These are phyloP conservation scores for Phylloscopus whistleri DNA, from an alignment of 2,113 vertebrate genomes.

Conservation along the genomic window DNA sequence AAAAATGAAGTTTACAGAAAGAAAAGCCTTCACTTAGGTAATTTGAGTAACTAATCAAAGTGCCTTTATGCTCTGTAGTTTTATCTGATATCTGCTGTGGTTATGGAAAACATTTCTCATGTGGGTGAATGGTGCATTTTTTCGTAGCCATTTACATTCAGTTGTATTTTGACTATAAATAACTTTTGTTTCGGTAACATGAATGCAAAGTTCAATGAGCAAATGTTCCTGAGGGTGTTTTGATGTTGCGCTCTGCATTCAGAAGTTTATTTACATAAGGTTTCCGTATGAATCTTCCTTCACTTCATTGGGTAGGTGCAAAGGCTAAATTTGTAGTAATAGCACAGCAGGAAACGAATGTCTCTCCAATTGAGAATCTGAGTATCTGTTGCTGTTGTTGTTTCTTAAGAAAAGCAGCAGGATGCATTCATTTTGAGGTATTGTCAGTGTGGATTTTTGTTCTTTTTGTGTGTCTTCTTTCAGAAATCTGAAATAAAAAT, in stretches of 20 bases:
- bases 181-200: not conserved
- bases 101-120: not conserved
- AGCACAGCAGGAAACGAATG: not conserved
- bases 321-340: not conserved
- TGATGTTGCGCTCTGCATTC: not conserved
- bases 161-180: not conserved
- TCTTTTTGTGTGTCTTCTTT: not conserved
- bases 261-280: not conserved
- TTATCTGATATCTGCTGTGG: not conserved
- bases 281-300: not conserved
- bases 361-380: not conserved
- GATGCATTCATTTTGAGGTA: not conserved
- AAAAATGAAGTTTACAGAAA: constrained; percentile 24
- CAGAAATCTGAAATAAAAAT: not conserved
- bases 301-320: not conserved
- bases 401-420: not conserved
- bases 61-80: not conserved
- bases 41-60: constrained; percentile 7
- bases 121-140: not conserved
- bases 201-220: not conserved
- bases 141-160: not conserved
- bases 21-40: constrained; percentile 47
- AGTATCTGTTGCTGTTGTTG: not conserved
- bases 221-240: not conserved
- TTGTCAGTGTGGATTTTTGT: not conserved